Evolutionary conservation across 2,888 invertebrate species (phyloP).

Genomic region (Mesoligia furuncula): DNA sequence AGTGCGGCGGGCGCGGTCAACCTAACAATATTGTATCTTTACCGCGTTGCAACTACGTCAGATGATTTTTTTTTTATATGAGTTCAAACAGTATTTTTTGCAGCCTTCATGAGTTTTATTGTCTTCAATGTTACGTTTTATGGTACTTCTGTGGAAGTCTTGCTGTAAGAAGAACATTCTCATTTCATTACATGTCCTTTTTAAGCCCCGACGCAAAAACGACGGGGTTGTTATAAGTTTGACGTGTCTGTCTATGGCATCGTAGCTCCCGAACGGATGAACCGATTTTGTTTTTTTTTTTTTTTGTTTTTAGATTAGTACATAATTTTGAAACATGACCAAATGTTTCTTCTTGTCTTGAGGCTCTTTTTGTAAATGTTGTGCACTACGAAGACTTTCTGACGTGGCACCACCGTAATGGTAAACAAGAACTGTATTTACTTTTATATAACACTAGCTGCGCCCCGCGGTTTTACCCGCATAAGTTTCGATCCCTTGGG

Average conservation of each 20-base stretch:
- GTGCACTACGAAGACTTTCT: too few relatives aligned
- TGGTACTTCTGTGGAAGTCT: too few relatives aligned
- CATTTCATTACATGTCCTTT: background rate
- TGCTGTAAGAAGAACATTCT: background rate
- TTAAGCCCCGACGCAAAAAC: too few relatives aligned
- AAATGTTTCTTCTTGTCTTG: background rate
- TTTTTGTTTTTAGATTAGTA: too few relatives aligned
- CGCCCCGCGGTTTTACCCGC: too few relatives aligned
- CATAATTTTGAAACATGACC: too few relatives aligned
- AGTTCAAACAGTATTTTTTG: background rate
- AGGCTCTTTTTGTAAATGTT: background rate
- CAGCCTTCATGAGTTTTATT: background rate
- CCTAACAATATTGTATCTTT: conserved; percentile 51
- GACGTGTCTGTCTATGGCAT: too few relatives aligned
- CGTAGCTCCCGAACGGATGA: too few relatives aligned
- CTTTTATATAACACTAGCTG: background rate
- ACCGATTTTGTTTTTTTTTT: too few relatives aligned
- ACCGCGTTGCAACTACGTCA: conserved; percentile 27
- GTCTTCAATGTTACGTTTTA: background rate
- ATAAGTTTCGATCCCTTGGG: too few relatives aligned
- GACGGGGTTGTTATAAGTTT: too few relatives aligned
- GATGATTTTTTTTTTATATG: too few relatives aligned
- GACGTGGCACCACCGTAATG: background rate
- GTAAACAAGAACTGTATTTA: background rate
- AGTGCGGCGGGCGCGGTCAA: conserved; percentile 41